A percentile compares a stretch with the other conserved stretches of the same genome.
These are phyloP conservation scores for Synaphobranchus kaupii DNA, from an alignment of 2,797 vertebrate genomes.

Conservation along the genomic window DNA sequence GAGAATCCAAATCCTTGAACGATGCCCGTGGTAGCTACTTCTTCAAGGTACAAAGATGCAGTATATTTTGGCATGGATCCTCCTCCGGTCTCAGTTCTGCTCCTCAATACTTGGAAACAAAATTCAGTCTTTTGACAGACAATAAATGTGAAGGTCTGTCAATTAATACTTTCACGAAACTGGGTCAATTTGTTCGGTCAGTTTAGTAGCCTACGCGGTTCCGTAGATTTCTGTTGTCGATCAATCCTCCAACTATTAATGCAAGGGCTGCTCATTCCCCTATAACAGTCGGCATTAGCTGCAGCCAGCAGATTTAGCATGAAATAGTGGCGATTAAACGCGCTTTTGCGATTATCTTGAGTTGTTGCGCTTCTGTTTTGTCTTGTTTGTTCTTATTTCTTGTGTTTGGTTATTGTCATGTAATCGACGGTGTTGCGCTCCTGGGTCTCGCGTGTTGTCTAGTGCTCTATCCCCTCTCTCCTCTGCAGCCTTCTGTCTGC, in stretches of 20 bases:
- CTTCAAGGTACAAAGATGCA: constrained; percentile 40
- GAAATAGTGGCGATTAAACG: constrained; percentile 27
- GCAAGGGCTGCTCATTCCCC: constrained; percentile 45
- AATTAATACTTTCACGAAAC: constrained; percentile 19
- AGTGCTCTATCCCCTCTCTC: constrained; percentile 71
- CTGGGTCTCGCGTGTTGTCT: constrained; percentile 62
- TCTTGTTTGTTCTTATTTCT: constrained; percentile 51
- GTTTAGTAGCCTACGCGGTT: constrained; percentile 32
- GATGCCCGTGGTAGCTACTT: constrained; percentile 38
- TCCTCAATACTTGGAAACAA: constrained; percentile 52
- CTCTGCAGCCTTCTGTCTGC: constrained; percentile 79
- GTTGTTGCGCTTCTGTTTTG: constrained; percentile 30
- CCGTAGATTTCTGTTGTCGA: constrained; percentile 45
- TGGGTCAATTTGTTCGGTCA: constrained; percentile 34
- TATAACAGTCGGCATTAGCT: constrained; percentile 37
- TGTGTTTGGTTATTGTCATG: constrained; percentile 43
- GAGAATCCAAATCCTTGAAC: constrained; percentile 41
- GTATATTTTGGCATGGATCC: constrained; percentile 57
- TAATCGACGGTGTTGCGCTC: constrained; percentile 63
- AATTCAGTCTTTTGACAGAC: constrained; percentile 55
- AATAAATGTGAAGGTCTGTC: constrained; percentile 31
- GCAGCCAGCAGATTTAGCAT: constrained; percentile 15
- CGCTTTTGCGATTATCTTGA: constrained; percentile 34
- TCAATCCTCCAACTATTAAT: constrained; percentile 56
- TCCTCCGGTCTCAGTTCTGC: constrained; percentile 45